Evolutionary conservation across 2,113 vertebrate genomes (phyloP), one percentile per base, ranked within the genome.

Genomic region (Pygathrix nemaeus): DNA sequence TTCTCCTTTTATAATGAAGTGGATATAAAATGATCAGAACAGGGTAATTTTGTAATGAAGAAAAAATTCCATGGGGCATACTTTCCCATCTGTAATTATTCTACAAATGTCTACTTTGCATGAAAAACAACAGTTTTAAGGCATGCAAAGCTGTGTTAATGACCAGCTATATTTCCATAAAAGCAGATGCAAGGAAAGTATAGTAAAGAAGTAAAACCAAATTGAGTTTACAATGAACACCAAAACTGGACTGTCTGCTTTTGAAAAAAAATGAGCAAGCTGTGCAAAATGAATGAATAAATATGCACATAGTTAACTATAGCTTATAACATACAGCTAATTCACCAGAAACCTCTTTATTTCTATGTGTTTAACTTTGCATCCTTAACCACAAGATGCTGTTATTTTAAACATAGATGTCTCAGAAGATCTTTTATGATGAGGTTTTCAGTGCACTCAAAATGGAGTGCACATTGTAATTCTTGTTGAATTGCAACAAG

Each of bases 61-160:
- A 95, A 96, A 96, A 94, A 90, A 93, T 92, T 72, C 94, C 70
- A 95, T 84, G 81, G 97, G 85, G 59, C 35, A 90, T 95, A 64
- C 78, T 97, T 98, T 96, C 59, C 79, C 86, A 96, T 98, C 70
- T 98, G 73, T 97, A 98, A 97, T 97, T 97, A 96, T 98, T 98
- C 98, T 95, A 92, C 72, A 98, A 98, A 96, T 96, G 9, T 96
- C 96, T 98, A 11, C 81, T 97, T 97, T 98, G 72, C 72, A 97
- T 96, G 94, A 96, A 98, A 98, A 97, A n/a, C 50, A 96, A 43
- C 84, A 94, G 30, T 98, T 94, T 38, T 64, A 94, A 96, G 92
- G 72, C 97, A 83, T 88, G 45, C 57, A 97, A 98, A 93, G 90
- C 94, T 97, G 96, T 97, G 94, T 76, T 97, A 98, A 97, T 98